Base-by-base conservation (phyloP, 2,888 invertebrate species). In the Orchesellides sinensis region DNA sequence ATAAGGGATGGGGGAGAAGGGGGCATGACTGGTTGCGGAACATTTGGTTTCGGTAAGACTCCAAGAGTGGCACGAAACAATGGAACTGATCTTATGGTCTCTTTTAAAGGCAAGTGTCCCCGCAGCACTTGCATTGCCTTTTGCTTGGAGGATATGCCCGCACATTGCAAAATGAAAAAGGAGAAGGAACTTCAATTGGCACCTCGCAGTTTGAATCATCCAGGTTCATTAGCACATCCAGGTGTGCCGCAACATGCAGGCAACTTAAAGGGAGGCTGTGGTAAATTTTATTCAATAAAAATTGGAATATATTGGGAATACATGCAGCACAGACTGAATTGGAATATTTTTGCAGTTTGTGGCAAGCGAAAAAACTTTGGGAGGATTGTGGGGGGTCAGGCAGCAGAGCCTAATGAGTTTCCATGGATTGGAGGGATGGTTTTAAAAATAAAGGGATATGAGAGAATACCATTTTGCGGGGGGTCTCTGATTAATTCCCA, bases 361-460 rank as follows among this genome's bases (percentile, higher is more conserved):
- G 52, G 69, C 5, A 52, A 29, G 19, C 2, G 25, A 17, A 52
- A 52, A 2, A 19, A 52, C 14, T 29, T 17, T 29, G 69, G 69
- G 6, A 25, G 69, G 23, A 21, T 69, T 1, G 69, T 69, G 1
- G 52, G 52, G 1, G 69, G 69, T 1, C 29, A 52, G 10, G 21
- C 29, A 6, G 49, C 69, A 5, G 1, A 52, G 17, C 17, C 17
- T 14, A 29, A 29, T 21, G 69, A 69, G 25, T 69, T 69, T 29
- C 69, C 69, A 17, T 69, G 69, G 69, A 17, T 52, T 5, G 69
- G n/a, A 27, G 69, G 32, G 14, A 17, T 69, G 1, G 52, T 52
- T 8, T 17, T 32, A 3, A 27, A 49, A 29, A 52, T 49, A 12
- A n/a, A 4, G 12, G 12, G 25, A 1, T 6, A 17, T 4, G 17